These are phyloP conservation scores for Volucella inanis DNA, from an alignment of 2,888 invertebrate species.

Conservation along the genomic window DNA sequence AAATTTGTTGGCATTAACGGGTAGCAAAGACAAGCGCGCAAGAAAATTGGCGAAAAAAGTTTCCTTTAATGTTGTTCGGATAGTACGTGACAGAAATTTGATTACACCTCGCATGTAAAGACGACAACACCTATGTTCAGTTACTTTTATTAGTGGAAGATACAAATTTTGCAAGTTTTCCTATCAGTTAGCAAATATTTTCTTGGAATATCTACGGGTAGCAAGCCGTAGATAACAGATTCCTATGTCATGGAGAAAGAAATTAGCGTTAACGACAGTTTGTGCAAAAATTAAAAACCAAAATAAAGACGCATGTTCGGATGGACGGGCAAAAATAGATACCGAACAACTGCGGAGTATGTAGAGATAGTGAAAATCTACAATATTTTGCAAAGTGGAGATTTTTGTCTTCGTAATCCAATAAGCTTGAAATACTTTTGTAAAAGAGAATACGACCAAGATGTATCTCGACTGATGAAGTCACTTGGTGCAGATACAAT, in stretches of 20 bases:
- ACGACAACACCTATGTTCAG: no score
- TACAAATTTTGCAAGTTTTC: neutral
- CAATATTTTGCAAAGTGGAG: no score
- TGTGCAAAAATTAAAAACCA: neutral
- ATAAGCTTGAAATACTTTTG: no score
- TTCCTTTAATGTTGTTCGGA: constrained; percentile 45
- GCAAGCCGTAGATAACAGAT: neutral
- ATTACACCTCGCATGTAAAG: neutral
- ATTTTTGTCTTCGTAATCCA: no score
- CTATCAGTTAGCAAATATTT: neutral
- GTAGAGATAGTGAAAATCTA: no score
- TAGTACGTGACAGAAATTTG: constrained; percentile 62
- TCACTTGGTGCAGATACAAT: no score
- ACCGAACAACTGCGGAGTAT: no score
- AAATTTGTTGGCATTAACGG: no score
- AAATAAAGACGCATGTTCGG: neutral
- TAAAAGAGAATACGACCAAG: no score
- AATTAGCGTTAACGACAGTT: neutral
- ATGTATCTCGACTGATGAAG: no score
- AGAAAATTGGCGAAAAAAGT: constrained; percentile 21
- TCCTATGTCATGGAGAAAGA: neutral
- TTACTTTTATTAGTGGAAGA: no score
- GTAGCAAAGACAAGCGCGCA: constrained; percentile 14
- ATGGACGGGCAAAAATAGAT: no score
- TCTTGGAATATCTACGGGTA: neutral